phyloP scores from a whole-genome alignment of 2,113 vertebrate species.

The Egretta garzetta region DNA sequence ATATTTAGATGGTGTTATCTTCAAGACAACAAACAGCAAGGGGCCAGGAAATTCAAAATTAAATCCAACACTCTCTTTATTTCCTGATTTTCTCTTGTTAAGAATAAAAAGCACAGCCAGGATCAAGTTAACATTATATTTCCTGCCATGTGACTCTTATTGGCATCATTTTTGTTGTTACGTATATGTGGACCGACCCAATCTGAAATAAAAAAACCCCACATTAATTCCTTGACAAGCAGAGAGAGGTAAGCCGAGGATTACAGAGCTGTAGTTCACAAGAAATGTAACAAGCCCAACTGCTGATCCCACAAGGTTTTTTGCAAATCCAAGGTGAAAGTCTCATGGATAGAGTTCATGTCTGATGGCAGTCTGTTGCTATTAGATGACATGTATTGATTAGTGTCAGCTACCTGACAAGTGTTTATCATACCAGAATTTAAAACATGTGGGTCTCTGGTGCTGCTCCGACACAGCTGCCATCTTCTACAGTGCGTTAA shows the following conservation, averaged over 20 bases:
- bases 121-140: slow-evolving; percentile 34
- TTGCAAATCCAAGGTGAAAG: background rate
- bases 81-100: slow-evolving; percentile 63
- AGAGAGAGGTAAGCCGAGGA: background rate
- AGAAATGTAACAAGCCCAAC: background rate
- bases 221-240: background rate
- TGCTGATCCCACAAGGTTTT: background rate
- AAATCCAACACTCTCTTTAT: slow-evolving; percentile 45
- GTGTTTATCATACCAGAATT: background rate
- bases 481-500: background rate
- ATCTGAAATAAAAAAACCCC: background rate
- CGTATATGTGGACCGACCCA: background rate
- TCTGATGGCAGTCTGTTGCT: background rate
- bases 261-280: background rate
- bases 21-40: slow-evolving; percentile 50
- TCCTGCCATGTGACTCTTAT: slow-evolving; percentile 4
- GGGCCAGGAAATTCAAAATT: slow-evolving; percentile 53
- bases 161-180: background rate
- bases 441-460: background rate
- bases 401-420: background rate
- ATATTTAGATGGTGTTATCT: slow-evolving; percentile 52
- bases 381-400: slow-evolving; percentile 13
- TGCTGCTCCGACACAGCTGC: background rate
- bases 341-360: background rate
- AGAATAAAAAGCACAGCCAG: slow-evolving; percentile 28